phyloP scores from a whole-genome alignment of 2,113 vertebrate genomes.

The Poeciliopsis prolifica region DNA sequence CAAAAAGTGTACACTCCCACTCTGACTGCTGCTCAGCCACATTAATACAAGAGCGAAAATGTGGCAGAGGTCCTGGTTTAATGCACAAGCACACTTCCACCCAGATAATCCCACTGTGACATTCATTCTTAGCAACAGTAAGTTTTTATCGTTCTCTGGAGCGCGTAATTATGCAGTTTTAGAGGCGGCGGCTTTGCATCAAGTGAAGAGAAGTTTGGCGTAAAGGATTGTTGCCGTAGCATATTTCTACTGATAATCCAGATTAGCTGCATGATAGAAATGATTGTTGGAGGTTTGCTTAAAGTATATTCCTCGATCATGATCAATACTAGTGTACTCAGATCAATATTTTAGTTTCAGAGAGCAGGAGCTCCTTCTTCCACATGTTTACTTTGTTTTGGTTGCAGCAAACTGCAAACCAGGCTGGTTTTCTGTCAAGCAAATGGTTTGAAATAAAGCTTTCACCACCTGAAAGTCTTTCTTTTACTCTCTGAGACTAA shows the following conservation, averaged over 20 bases:
- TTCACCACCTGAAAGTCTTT: neutral
- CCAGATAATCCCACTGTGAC: constrained; percentile 55
- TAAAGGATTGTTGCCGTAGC: constrained; percentile 12
- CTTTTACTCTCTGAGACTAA: neutral
- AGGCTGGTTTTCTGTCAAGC: too few relatives aligned
- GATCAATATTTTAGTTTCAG: too few relatives aligned
- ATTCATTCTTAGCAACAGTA: constrained; percentile 51
- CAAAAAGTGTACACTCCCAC: constrained; percentile 52
- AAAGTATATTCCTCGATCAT: neutral
- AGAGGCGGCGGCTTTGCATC: constrained; percentile 17
- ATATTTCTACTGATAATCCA: constrained; percentile 9
- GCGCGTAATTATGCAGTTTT: constrained; percentile 47
- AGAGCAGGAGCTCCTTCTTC: too few relatives aligned
- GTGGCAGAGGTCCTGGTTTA: constrained; percentile 54
- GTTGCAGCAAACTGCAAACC: too few relatives aligned
- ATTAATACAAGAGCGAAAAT: constrained; percentile 57
- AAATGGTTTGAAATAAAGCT: too few relatives aligned
- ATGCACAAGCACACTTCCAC: constrained; percentile 59
- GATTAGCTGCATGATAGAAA: neutral
- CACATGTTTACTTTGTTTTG: too few relatives aligned
- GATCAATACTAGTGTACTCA: too few relatives aligned
- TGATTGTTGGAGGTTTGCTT: constrained; percentile 3
- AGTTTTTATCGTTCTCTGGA: constrained; percentile 41
- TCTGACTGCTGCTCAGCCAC: constrained; percentile 59
- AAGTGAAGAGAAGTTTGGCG: constrained; percentile 10